Conservation (phyloP, 2,113 vertebrate genomes). For the Ophiodon elongatus region DNA sequence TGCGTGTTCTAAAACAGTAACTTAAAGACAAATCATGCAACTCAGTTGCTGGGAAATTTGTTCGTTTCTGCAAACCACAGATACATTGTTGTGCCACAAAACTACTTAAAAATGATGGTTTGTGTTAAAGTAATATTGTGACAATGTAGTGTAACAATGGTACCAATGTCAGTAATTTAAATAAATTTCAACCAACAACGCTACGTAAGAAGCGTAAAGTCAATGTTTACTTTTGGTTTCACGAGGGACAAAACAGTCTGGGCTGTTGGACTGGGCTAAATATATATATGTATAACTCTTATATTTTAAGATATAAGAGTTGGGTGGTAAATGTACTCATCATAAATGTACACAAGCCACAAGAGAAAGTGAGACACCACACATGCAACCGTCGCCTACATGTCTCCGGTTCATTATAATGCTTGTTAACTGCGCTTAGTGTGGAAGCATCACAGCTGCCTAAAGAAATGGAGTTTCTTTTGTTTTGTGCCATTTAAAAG, state of each 20-base stretch:
- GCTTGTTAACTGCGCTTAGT: neutral
- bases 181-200: no score
- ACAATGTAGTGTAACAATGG: neutral
- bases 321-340: no score
- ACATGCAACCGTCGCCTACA: constrained; percentile 13
- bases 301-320: neutral
- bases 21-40: neutral
- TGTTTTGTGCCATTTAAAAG: no score
- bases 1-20: neutral
- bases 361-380: neutral
- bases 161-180: neutral
- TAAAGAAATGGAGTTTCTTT: no score
- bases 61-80: neutral
- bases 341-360: neutral
- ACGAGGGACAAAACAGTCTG: no score
- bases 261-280: neutral
- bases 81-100: neutral
- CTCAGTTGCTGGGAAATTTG: neutral
- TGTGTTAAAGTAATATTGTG: neutral
- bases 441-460: no score
- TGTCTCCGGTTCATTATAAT: neutral
- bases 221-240: no score
- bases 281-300: no score
- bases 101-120: neutral
- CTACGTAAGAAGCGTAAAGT: no score